Evolutionary conservation across 2,113 vertebrate genomes (phyloP), one percentile per base, ranked within the genome.

Genomic region (Tenebrosternarchus preto): DNA sequence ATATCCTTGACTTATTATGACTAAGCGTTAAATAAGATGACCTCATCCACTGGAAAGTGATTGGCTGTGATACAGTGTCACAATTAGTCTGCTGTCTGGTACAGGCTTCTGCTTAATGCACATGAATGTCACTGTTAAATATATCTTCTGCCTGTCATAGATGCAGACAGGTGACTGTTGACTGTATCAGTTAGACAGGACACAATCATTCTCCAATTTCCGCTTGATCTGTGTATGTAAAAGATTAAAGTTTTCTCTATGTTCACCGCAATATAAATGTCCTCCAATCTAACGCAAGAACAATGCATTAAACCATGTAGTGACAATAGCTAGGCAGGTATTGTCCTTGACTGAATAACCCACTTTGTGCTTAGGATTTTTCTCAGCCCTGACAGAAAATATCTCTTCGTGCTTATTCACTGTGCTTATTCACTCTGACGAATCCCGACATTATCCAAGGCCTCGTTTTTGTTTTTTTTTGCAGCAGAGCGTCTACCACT

Each of bases 381-480:
- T 17, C 16, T 15, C 9, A 16, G 60, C 15, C 7, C 9, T 31
- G 61, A 31, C 15, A 27, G 19, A 31, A 64, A 50, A 50, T 29
- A 31, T 50, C 43, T 50, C 43, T 50, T 50, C 43, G 3, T 15
- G 43, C n/a, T n/a, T 9, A 66, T 19, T 66, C 6, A 33, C 63
- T 33, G 29, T 66, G 63, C 63, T 66, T 33, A 66, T 66, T 66
- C 27, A 20, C 63, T 66, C 1, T 66, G 63, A 66, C 63, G 33
- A 66, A 33, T 33, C 29, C 27, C 19, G 63, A 66, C 63, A 66
- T 20, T n/a, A 66, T 66, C 63, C 17, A 66, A 63, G 12, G n/a
- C n/a, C n/a, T n/a, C 29, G 63, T 33, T 29, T 33, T 20, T 66
- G 12, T 24, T 63, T 15, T 20, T 29, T 33, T 29, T 29, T 66